Evolutionary conservation across 2,888 invertebrate species (phyloP).

Genomic region (Macrosoma leucophasiata): DNA sequence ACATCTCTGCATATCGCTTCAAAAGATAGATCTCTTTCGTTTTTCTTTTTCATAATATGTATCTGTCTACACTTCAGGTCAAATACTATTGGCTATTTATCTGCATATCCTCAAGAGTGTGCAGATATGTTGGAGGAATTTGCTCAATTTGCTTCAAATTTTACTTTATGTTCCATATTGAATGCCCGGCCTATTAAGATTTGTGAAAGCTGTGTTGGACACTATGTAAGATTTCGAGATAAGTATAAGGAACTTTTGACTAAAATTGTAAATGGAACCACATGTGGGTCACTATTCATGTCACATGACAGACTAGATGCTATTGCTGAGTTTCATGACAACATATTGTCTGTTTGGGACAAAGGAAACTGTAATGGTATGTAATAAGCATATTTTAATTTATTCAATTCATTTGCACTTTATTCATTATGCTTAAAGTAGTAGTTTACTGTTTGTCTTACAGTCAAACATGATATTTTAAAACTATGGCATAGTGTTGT

Average conservation of each 20-base stretch:
- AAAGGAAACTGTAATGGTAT: slow-evolving; percentile 79
- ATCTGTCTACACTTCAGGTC: slow-evolving; percentile 34
- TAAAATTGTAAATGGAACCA: slow-evolving; percentile 61
- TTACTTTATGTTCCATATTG: slow-evolving; percentile 76
- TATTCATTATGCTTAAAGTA: slow-evolving; percentile 5
- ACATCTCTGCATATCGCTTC: no score
- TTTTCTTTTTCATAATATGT: no score
- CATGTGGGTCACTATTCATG: slow-evolving; percentile 75
- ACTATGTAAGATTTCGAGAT: slow-evolving; percentile 65
- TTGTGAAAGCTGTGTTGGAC: slow-evolving; percentile 75
- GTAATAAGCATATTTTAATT: slow-evolving; percentile 17
- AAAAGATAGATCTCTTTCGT: no score
- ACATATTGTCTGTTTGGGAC: slow-evolving; percentile 74
- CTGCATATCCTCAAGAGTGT: slow-evolving; percentile 39
- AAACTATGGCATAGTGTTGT: no score
- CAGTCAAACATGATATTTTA: no score
- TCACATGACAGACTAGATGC: slow-evolving; percentile 79
- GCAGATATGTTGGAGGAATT: slow-evolving; percentile 52
- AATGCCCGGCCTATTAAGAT: slow-evolving; percentile 77
- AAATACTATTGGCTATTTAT: slow-evolving; percentile 24
- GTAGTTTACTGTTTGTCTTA: no score
- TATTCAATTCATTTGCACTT: slow-evolving; percentile 1
- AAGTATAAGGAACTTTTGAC: slow-evolving; percentile 69
- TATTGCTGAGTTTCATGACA: slow-evolving; percentile 72
- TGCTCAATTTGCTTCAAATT: slow-evolving; percentile 72